Evolutionary conservation across 1,140 invertebrate genomes (phyloP).

Genomic region (Atta texana): DNA sequence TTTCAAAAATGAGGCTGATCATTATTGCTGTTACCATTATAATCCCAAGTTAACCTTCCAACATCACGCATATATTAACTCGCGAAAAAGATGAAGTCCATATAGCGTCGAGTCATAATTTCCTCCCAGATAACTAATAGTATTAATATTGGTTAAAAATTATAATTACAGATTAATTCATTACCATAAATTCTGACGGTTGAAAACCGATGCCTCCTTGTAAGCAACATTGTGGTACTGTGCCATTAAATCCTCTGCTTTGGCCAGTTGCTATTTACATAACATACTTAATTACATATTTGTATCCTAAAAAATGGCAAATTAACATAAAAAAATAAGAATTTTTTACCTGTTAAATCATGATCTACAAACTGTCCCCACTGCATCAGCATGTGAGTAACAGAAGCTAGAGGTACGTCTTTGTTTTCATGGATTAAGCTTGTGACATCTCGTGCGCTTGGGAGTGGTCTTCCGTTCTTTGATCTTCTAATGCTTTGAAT

Average conservation of each 20-base stretch:
- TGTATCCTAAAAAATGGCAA: neutral
- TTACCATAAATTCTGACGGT: slow-evolving; percentile 88
- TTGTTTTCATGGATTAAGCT: slow-evolving; percentile 89
- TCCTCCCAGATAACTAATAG: neutral
- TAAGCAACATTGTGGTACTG: slow-evolving; percentile 92
- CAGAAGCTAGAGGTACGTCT: slow-evolving; percentile 85
- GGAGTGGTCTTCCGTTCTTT: slow-evolving; percentile 87
- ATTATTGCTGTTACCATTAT: no score
- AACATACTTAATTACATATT: neutral
- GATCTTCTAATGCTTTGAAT: slow-evolving; percentile 85
- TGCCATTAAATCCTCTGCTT: slow-evolving; percentile 91
- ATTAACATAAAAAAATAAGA: neutral
- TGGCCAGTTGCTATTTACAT: slow-evolving; percentile 83
- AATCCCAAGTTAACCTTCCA: no score
- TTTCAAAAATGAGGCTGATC: no score
- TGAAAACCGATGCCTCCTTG: slow-evolving; percentile 88
- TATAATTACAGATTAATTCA: neutral
- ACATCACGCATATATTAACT: no score
- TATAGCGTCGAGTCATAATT: no score
- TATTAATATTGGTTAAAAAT: neutral
- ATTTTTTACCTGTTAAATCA: slow-evolving; percentile 89
- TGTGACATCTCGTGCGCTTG: slow-evolving; percentile 90
- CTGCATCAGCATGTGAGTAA: slow-evolving; percentile 94
- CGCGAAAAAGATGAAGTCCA: no score
- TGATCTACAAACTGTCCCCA: slow-evolving; percentile 95